Evolutionary conservation across 2,113 vertebrate genomes (phyloP).

Genomic region (Sterrhoptilus dennistouni): DNA sequence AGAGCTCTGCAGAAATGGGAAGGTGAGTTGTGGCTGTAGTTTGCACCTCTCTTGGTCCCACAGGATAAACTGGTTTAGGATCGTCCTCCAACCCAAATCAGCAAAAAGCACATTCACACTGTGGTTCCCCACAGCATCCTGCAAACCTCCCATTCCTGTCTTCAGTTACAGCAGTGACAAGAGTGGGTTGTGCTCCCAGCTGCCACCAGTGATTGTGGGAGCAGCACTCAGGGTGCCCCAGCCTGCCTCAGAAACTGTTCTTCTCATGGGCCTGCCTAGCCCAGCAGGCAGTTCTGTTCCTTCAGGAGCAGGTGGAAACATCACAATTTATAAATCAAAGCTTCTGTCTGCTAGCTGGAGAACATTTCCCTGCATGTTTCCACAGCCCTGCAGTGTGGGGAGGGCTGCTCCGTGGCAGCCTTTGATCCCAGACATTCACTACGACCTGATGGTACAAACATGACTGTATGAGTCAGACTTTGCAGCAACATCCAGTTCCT

Average conservation of each 20-base stretch:
- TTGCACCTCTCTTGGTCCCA: background rate
- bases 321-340: constrained; percentile 30
- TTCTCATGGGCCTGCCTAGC: background rate
- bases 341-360: background rate
- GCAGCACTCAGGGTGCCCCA: rapidly evolving
- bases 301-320: constrained; percentile 21
- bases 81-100: background rate
- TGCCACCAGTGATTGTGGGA: background rate
- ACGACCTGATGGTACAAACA: background rate
- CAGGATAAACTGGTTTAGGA: background rate
- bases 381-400: background rate
- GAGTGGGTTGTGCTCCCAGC: background rate
- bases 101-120: background rate
- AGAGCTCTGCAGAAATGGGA: background rate
- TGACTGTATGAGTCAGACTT: background rate
- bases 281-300: constrained; percentile 12
- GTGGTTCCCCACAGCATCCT: rapidly evolving
- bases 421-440: background rate
- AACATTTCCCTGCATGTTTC: background rate
- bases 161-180: background rate
- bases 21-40: background rate
- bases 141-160: background rate
- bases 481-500: background rate
- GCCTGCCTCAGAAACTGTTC: background rate
- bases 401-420: background rate